Evolutionary conservation across 2,888 invertebrate genomes (phyloP).

Genomic region (Agriopis leucophaearia): DNA sequence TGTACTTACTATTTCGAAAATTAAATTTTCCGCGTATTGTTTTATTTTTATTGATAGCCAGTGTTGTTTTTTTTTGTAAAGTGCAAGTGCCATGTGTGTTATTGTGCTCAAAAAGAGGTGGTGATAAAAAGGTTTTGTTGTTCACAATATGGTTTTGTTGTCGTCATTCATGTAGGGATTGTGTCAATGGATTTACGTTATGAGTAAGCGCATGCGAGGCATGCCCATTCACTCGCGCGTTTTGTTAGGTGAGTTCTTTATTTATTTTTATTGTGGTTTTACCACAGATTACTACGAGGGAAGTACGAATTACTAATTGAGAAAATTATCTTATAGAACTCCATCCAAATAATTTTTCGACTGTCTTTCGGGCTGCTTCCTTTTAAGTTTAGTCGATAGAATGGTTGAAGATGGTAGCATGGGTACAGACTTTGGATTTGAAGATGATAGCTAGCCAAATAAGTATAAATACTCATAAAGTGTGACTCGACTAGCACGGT

Average conservation of each 20-base stretch:
- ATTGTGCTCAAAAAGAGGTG: conserved; percentile 41
- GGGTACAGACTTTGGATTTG: too few relatives aligned
- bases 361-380: too few relatives aligned
- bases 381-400: too few relatives aligned
- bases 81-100: conserved; percentile 44
- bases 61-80: conserved; percentile 40
- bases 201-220: conserved; percentile 66
- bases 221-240: conserved; percentile 66
- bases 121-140: conserved; percentile 31
- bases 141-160: conserved; percentile 38
- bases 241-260: conserved; percentile 70
- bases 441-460: too few relatives aligned
- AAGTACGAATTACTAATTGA: neutral
- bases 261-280: conserved; percentile 14
- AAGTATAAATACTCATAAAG: too few relatives aligned
- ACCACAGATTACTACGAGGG: neutral
- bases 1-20: conserved; percentile 56
- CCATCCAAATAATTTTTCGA: too few relatives aligned
- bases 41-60: conserved; percentile 29
- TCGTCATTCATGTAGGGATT: conserved; percentile 70
- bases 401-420: too few relatives aligned
- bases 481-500: too few relatives aligned
- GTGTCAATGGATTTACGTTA: conserved; percentile 77
- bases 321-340: neutral
- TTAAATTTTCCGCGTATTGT: conserved; percentile 45